Base-by-base conservation (phyloP, 2,888 invertebrate genomes). In the Meta bourneti region DNA sequence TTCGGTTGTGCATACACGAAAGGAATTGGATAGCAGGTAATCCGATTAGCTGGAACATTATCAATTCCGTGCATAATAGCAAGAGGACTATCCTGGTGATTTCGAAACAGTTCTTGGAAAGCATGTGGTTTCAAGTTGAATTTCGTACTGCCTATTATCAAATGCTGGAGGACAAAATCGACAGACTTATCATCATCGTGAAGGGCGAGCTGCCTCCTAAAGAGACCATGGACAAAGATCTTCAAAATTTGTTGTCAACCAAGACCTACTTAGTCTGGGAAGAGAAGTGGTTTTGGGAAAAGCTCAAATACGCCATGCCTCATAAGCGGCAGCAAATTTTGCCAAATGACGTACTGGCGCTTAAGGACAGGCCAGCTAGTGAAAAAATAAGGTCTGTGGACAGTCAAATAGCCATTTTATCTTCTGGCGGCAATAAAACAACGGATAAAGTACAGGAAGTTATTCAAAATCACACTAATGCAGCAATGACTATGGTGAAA, bases 211-310 rank as follows among this genome's bases (percentile, higher is more conserved):
- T 94, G 0, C 94, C 94, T 0, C 93, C 93, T 6, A 93, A 93
- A 90, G 94, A 94, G 9, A 92, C 93, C 7, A 82, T 94, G 85
- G 94, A 94, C 85, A 93, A 94, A 85, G 93, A 94, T 78, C 92
- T 94, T 4, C 93, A 93, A 19, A 93, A 93, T 61, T 84, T 94
- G 0, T 82, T 94, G 7, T 93, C 94, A 16, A 94, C 94, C 19
- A 94, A 94, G 80, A 94, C 94, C 11, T 94, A 94, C 71, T 88
- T 94, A 49, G 92, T 93, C 51, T 94, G 93, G 93, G 93, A 93
- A 52, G 94, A 94, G 79, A 93, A 93, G 52, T 94, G 93, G 93
- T 94, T 94, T 87, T 94, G 94, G 94, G 94, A 94, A 70, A 94
- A 94, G 92, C 79, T 94, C 34, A 93, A 92, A 16, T 94, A 94